Base-by-base conservation (phyloP, 2,888 invertebrate genomes). In the Odontocerum albicorne region DNA sequence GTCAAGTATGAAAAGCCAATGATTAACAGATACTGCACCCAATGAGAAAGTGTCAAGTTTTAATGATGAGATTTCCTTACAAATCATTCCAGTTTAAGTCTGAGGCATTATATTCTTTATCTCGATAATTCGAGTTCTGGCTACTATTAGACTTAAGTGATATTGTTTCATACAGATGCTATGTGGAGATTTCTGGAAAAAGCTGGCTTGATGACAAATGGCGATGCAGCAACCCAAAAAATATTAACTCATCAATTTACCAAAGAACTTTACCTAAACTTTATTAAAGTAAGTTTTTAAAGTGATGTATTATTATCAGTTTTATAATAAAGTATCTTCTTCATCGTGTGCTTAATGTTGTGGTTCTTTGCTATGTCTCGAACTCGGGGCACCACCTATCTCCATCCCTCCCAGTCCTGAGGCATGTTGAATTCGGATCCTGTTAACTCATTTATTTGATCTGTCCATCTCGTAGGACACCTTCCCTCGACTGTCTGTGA, bases 171-270 rank as follows among this genome's bases (percentile, higher is more conserved):
- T 49, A 16, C 67, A 81, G 81, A 74, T 51, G 72, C 73, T 15
- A 68, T 82, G 70, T 79, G 73, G 72, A 69, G 69, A 22, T 80
- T 81, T 47, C 65, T 82, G 8, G 62, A 62, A 1, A 72, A 72
- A 62, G 69, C 81, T 3, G 71, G 68, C 1, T 66, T 82, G n/a
- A 49, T 78, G 31, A 68, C 69, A 1, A 71, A 71, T 20, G 68
- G 72, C 55, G 70, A 74, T 57, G 63, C 70, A 50, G 60, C 66
- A 0, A 68, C 67, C 0, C 64, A 71, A 20, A 76, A 75, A 57
- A 51, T 71, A 21, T 62, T 77, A 1, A 74, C 69, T 0, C 66
- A 63, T 8, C 68, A 66, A 53, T 74, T 75, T 53, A 72, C 72
- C 0, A 72, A 66, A 45, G 75, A 77, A 49, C 62, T 73, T 63